Conservation (phyloP, 2,888 invertebrate genomes). For the Allygus modestus region DNA sequence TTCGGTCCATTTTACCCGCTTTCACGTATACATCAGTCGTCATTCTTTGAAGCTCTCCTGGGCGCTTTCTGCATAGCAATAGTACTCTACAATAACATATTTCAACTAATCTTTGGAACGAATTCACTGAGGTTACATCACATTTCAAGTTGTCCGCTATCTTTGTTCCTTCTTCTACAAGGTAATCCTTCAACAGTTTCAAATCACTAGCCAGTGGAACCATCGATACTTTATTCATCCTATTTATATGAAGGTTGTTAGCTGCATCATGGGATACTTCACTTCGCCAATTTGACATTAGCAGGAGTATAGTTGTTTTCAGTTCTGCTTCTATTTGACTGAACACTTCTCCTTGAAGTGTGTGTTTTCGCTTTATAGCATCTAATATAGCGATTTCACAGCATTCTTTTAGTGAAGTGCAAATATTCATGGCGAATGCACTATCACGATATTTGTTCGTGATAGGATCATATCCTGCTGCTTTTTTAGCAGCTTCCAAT, state of each 20-base stretch:
- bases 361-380: slow-evolving; percentile 8
- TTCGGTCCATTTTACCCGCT: too few relatives aligned
- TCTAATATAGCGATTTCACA: slow-evolving; percentile 38
- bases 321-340: slow-evolving; percentile 9
- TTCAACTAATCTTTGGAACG: too few relatives aligned
- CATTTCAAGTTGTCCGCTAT: too few relatives aligned
- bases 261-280: slow-evolving; percentile 32
- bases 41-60: too few relatives aligned
- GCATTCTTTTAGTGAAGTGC: slow-evolving; percentile 34
- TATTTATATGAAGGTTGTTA: not conserved
- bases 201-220: not conserved
- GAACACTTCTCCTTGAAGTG: not conserved
- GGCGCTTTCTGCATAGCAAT: too few relatives aligned
- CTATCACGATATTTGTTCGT: not conserved
- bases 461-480: slow-evolving; percentile 7
- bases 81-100: too few relatives aligned
- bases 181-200: too few relatives aligned
- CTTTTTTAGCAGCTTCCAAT: slow-evolving; percentile 31
- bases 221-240: slow-evolving; percentile 26
- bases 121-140: too few relatives aligned
- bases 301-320: slow-evolving; percentile 13
- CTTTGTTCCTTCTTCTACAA: too few relatives aligned
- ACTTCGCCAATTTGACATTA: slow-evolving; percentile 24
- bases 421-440: slow-evolving; percentile 45
- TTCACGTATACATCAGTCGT: too few relatives aligned